Conservation (phyloP, 2,888 invertebrate species). For the Tiphia femorata region DNA sequence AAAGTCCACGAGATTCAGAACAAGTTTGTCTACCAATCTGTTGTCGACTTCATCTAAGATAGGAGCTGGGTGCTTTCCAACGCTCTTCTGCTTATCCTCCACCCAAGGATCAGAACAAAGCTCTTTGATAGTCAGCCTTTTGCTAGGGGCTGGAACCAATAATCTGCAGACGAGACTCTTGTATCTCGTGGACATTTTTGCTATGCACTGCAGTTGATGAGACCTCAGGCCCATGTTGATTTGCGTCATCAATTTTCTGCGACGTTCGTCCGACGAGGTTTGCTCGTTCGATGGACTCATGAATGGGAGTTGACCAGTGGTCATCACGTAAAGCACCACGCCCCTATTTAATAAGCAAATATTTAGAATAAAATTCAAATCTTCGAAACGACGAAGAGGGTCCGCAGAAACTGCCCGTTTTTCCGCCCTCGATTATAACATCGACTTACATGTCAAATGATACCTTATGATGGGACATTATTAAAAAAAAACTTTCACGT, state of each 20-base stretch:
- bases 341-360: conserved; percentile 71
- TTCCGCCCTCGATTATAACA: too few species aligned
- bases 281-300: conserved; percentile 65
- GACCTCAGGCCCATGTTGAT: conserved; percentile 77
- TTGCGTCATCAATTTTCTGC: conserved; percentile 75
- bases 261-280: conserved; percentile 72
- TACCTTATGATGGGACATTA: too few species aligned
- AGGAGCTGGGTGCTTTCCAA: too few species aligned
- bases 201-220: conserved; percentile 72
- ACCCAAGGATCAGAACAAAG: conserved; percentile 75
- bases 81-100: conserved; percentile 70
- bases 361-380: background rate
- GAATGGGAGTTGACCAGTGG: conserved; percentile 80
- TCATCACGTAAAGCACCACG: conserved; percentile 82
- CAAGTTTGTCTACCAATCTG: too few species aligned
- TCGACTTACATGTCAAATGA: too few species aligned
- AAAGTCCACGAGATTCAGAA: too few species aligned
- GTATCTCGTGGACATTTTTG: conserved; percentile 68
- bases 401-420: too few species aligned
- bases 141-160: conserved; percentile 71
- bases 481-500: too few species aligned
- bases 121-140: conserved; percentile 73
- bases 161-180: conserved; percentile 71
- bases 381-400: too few species aligned
- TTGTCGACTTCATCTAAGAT: too few species aligned